Conservation (phyloP, 2,888 invertebrate genomes). For the Drosophila algonquin region DNA sequence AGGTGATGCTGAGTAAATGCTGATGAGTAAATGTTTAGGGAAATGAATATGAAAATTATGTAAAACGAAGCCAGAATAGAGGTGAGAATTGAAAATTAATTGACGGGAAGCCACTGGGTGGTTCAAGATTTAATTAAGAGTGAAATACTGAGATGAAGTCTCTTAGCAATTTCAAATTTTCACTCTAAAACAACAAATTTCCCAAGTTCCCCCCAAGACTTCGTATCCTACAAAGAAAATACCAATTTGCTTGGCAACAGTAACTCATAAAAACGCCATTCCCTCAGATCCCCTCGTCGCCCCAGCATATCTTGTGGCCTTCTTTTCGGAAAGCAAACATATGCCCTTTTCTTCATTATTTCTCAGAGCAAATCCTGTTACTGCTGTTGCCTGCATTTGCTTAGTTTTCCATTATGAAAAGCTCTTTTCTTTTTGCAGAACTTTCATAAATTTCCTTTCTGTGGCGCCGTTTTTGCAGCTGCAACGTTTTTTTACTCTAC, state of each 20-base stretch:
- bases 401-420: slow-evolving; percentile 32
- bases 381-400: slow-evolving; percentile 10
- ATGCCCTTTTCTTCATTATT: slow-evolving; percentile 6
- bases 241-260: not conserved
- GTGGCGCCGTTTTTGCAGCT: slow-evolving; percentile 23
- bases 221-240: not conserved
- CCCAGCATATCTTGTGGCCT: not conserved
- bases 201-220: not conserved
- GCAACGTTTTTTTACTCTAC: slow-evolving; percentile 28
- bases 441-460: slow-evolving; percentile 40
- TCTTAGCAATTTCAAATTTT: not conserved
- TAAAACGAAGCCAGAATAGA: not conserved
- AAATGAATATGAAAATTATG: too few relatives aligned
- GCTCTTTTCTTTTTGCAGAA: slow-evolving; percentile 23
- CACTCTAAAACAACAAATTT: not conserved
- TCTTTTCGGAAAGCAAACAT: not conserved
- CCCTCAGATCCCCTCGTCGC: not conserved
- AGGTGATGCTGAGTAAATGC: not conserved
- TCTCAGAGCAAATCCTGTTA: not conserved
- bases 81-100: too few relatives aligned
- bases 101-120: too few relatives aligned
- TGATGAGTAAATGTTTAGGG: not conserved
- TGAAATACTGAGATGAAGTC: not conserved
- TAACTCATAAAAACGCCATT: not conserved
- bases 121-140: too few relatives aligned